Evolutionary conservation across 2,113 vertebrate species (phyloP), one percentile per base, ranked within the genome.

Genomic region (Corvus cornix): DNA sequence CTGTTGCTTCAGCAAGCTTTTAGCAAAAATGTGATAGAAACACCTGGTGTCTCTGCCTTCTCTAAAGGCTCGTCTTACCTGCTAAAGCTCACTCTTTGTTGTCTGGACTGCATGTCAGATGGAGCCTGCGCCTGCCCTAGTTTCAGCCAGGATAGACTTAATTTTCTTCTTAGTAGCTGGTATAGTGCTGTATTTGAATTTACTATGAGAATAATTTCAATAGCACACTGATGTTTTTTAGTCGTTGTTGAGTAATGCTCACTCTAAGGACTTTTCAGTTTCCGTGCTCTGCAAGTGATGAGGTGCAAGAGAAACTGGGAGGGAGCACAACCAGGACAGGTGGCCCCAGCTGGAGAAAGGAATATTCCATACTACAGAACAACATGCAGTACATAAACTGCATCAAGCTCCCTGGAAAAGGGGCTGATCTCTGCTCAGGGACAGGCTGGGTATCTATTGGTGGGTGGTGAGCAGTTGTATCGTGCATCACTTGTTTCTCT

Each of bases 211-310:
- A 68, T 35, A 31, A 48, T 62, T 52, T 68, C 48, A 30, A 17
- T 21, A 53, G 21, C 28, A 53, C 20, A 22, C 7, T 22, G 69
- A 48, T 48, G 4, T 30, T 72, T 30, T 72, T 43, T 51, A 49
- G 31, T 37, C 51, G 14, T 16, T 67, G 24, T 30, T 62, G n/a
- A 82, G 39, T 15, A 46, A 44, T 4, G 2, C 28, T 68, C 46
- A 26, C 11, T n/a, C 39, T 35, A 35, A 48, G 23, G 23, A 39
- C 48, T 59, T 75, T 11, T 35, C 0, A 0, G 16, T 60, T 46
- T 55, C 30, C 0, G 0, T 7, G 4, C n/a, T 41, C 20, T 35
- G 14, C 35, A 26, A 9, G 53, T 41, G 24, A 62, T 24, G 21
- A 31, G 30, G 30, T 60, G 26, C 41, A 41, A 10, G 15, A 53